These are phyloP conservation scores for Carassius gibelio DNA, from an alignment of 2,113 vertebrate genomes.

Conservation along the genomic window DNA sequence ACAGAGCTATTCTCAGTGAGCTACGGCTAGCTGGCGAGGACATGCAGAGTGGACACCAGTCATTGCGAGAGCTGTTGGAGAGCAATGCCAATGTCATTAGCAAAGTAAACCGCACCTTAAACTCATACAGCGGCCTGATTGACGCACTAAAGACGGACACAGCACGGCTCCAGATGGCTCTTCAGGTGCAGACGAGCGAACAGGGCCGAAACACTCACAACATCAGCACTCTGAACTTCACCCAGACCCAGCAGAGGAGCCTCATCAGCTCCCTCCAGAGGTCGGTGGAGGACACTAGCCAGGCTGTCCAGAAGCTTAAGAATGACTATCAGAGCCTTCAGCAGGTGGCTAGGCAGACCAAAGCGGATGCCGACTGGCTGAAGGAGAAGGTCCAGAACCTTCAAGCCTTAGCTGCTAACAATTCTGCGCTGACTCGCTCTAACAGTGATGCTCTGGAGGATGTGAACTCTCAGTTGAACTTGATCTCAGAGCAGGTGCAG, in stretches of 20 bases:
- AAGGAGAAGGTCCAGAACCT: constrained; percentile 93
- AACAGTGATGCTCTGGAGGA: constrained; percentile 92
- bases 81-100: constrained; percentile 87
- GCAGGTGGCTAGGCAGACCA: constrained; percentile 86
- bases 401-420: constrained; percentile 87
- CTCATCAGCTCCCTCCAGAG: constrained; percentile 85
- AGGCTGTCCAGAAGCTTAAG: constrained; percentile 89
- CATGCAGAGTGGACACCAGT: constrained; percentile 83
- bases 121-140: constrained; percentile 85
- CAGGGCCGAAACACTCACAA: constrained; percentile 82
- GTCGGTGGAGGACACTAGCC: constrained; percentile 88
- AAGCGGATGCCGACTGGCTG: constrained; percentile 87
- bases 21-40: constrained; percentile 81
- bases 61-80: constrained; percentile 86
- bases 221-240: constrained; percentile 88
- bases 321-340: constrained; percentile 94
- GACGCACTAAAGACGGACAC: constrained; percentile 86
- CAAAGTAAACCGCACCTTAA: constrained; percentile 88
- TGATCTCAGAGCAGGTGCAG: constrained; percentile 86
- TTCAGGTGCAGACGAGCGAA: constrained; percentile 85
- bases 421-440: constrained; percentile 85
- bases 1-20: constrained; percentile 85
- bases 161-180: constrained; percentile 84
- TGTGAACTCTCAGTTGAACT: constrained; percentile 85
- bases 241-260: constrained; percentile 88